phyloP scores from a whole-genome alignment of 2,888 invertebrate species.

The Sesamia inferens region DNA sequence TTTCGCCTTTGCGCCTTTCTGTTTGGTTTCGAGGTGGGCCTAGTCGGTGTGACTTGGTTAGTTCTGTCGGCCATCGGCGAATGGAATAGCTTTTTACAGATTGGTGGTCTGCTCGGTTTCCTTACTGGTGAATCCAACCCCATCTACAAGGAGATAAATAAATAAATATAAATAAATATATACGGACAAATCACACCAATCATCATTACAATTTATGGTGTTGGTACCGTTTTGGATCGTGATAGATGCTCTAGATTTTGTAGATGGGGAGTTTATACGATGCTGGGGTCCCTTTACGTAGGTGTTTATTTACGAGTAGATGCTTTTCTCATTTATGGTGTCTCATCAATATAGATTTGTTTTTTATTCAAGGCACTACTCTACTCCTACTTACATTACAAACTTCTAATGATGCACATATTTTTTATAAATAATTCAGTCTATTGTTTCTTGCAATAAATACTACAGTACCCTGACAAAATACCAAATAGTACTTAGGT shows the following conservation, averaged over 20 bases:
- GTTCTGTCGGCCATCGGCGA: slow-evolving; percentile 74
- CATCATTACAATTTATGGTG: slow-evolving; percentile 43
- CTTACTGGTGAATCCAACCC: slow-evolving; percentile 82
- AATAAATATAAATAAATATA: too few species aligned
- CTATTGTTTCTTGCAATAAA: too few species aligned
- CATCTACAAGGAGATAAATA: slow-evolving; percentile 78
- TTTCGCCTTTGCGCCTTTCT: slow-evolving; percentile 78
- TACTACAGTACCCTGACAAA: too few species aligned
- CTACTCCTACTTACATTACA: too few species aligned
- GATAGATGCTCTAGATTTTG: slow-evolving; percentile 33
- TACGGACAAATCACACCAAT: too few species aligned
- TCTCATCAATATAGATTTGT: neutral
- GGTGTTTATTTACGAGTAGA: slow-evolving; percentile 12
- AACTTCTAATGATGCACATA: neutral
- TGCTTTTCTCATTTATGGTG: neutral
- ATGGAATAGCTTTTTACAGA: slow-evolving; percentile 83
- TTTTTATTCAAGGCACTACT: neutral
- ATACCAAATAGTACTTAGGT: too few species aligned
- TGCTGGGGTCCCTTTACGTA: neutral
- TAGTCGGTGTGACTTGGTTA: slow-evolving; percentile 64
- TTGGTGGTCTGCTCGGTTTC: slow-evolving; percentile 75
- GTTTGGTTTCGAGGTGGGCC: slow-evolving; percentile 58
- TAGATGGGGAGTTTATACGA: slow-evolving; percentile 48
- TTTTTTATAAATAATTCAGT: neutral
- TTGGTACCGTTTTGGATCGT: slow-evolving; percentile 30